Percentiles rank a stretch among this genome's conserved stretches.
Evolutionary conservation across 2,888 invertebrate genomes (phyloP).

Genomic region (Thera obeliscata): DNA sequence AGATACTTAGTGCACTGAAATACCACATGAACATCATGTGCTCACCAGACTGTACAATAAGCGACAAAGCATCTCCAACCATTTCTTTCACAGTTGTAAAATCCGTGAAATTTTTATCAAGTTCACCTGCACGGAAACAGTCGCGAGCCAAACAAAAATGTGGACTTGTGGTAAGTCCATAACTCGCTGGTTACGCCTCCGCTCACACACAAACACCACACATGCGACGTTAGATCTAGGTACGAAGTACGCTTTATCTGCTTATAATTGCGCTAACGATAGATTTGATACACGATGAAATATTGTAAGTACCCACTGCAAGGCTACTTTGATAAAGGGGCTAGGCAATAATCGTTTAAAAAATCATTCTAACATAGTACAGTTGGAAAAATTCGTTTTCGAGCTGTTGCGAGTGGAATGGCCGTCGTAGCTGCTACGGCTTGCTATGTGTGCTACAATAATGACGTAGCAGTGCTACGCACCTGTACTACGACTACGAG

Average conservation of each 20-base stretch:
- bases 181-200: conserved; percentile 63
- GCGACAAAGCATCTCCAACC: conserved; percentile 18
- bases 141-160: conserved; percentile 37
- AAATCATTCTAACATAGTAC: no score
- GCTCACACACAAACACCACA: conserved; percentile 43
- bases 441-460: no score
- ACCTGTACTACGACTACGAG: no score
- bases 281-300: background rate
- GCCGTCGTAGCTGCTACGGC: no score
- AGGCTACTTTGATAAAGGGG: no score
- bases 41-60: conserved; percentile 2
- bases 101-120: conserved; percentile 27
- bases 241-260: conserved; percentile 56
- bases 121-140: conserved; percentile 32
- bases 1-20: background rate
- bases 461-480: no score
- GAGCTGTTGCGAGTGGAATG: no score
- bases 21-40: conserved; percentile 1
- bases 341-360: no score
- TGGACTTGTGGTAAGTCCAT: conserved; percentile 48
- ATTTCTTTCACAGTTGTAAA: conserved; percentile 24
- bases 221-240: conserved; percentile 56
- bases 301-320: no score
- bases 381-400: no score
- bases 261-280: conserved; percentile 54